A percentile compares a stretch with the other conserved stretches of the same genome.
phyloP scores from a whole-genome alignment of 2,888 invertebrate species.

The Atrina japonica region DNA sequence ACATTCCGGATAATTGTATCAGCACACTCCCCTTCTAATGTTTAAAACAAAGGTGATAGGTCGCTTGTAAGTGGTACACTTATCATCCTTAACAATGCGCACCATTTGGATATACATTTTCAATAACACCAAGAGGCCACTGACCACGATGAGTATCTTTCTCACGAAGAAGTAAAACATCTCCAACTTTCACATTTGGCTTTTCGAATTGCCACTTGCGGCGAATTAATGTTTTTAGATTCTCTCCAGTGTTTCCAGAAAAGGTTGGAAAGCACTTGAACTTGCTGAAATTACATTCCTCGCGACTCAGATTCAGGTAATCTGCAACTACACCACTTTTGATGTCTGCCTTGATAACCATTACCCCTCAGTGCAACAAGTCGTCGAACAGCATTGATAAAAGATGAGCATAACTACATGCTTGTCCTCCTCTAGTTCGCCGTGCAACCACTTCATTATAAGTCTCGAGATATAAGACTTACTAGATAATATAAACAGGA shows the following conservation, averaged over 20 bases:
- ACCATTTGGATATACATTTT: conserved; percentile 33
- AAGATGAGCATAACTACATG: conserved; percentile 24
- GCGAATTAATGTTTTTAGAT: conserved; percentile 24
- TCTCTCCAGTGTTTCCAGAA: conserved; percentile 45
- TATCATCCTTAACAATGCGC: conserved; percentile 16
- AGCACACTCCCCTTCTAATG: too few relatives aligned
- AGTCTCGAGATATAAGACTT: conserved; percentile 35
- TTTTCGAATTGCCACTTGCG: conserved; percentile 33
- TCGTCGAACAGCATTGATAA: conserved; percentile 40
- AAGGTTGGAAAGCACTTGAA: conserved; percentile 32
- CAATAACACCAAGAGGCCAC: conserved; percentile 46
- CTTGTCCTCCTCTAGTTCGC: conserved; percentile 33
- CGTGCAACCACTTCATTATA: conserved; percentile 31
- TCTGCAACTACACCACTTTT: conserved; percentile 7
- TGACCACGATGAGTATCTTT: conserved; percentile 27
- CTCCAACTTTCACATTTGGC: conserved; percentile 36
- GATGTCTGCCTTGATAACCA: conserved; percentile 6
- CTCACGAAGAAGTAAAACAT: conserved; percentile 47
- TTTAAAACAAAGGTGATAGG: too few relatives aligned
- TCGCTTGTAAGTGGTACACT: conserved; percentile 11
- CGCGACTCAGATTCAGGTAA: conserved; percentile 3
- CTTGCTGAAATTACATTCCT: conserved; percentile 40
- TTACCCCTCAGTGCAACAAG: conserved; percentile 29
- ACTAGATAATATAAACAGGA: conserved; percentile 32
- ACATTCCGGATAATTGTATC: too few relatives aligned